These are phyloP conservation scores for Heliconius ismenius DNA, from an alignment of 2,888 invertebrate genomes.

Conservation along the genomic window DNA sequence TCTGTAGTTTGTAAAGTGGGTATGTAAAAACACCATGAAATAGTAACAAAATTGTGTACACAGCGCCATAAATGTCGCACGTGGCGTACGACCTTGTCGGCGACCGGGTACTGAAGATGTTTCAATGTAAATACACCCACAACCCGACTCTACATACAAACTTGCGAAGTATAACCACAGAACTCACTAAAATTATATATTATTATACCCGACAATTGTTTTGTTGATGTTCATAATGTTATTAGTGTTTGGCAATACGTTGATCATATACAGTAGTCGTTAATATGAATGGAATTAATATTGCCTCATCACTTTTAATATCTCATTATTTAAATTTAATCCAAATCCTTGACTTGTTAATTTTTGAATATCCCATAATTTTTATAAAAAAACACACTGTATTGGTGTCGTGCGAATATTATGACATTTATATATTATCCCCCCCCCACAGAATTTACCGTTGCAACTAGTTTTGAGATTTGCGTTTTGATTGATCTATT, in stretches of 20 bases:
- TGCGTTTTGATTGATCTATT: slow-evolving; percentile 19
- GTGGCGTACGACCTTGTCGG: slow-evolving; percentile 66
- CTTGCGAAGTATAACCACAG: slow-evolving; percentile 6
- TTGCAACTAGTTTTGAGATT: slow-evolving; percentile 30
- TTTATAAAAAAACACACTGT: neutral
- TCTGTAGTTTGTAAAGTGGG: slow-evolving; percentile 14
- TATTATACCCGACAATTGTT: neutral
- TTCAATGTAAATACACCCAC: slow-evolving; percentile 48
- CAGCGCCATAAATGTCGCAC: slow-evolving; percentile 54
- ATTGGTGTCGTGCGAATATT: slow-evolving; percentile 33
- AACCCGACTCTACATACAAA: slow-evolving; percentile 8
- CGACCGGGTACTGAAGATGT: slow-evolving; percentile 49
- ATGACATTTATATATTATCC: slow-evolving; percentile 28
- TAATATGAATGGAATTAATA: neutral
- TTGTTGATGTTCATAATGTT: neutral
- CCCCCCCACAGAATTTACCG: slow-evolving; percentile 30
- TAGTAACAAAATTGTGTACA: slow-evolving; percentile 42
- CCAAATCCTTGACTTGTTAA: slow-evolving; percentile 31
- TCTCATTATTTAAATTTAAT: slow-evolving; percentile 24
- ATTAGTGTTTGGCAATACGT: neutral
- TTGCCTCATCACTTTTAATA: neutral
- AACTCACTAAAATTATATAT: slow-evolving; percentile 4
- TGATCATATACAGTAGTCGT: slow-evolving; percentile 1
- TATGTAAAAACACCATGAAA: slow-evolving; percentile 43
- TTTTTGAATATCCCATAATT: slow-evolving; percentile 11